Percentiles rank a stretch among this genome's conserved stretches.
Evolutionary conservation across 2,797 vertebrate species (phyloP).

Genomic region (Malacoctenus gilli): DNA sequence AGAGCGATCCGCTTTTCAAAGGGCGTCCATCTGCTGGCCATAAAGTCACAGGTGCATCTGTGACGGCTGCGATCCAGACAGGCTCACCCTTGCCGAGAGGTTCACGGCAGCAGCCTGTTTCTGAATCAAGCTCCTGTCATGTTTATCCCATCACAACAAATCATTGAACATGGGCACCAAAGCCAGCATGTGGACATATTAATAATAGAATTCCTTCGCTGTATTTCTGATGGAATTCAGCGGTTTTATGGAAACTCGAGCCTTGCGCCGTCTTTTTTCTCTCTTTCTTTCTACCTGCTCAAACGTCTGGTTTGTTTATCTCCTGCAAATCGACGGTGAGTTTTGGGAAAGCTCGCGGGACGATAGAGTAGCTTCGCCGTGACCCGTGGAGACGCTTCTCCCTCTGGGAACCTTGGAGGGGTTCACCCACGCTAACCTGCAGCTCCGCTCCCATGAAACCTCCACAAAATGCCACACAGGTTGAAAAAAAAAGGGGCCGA

Average conservation of each 20-base stretch:
- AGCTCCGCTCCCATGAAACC: slow-evolving; percentile 58
- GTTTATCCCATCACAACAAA: slow-evolving; percentile 76
- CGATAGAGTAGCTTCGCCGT: slow-evolving; percentile 42
- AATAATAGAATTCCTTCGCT: no score
- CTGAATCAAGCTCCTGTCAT: slow-evolving; percentile 61
- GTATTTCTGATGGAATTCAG: slow-evolving; percentile 61
- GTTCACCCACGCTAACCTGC: slow-evolving; percentile 48
- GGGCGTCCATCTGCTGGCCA: slow-evolving; percentile 50
- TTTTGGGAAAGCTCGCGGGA: no score
- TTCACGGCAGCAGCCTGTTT: slow-evolving; percentile 65
- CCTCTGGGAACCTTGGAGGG: slow-evolving; percentile 37
- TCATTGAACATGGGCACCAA: slow-evolving; percentile 62
- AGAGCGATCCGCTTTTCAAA: no score
- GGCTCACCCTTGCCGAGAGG: slow-evolving; percentile 49
- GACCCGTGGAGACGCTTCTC: slow-evolving; percentile 61
- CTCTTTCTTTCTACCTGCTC: slow-evolving; percentile 24
- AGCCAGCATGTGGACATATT: slow-evolving; percentile 63
- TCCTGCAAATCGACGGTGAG: slow-evolving; percentile 21
- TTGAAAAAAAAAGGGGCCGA: slow-evolving; percentile 57
- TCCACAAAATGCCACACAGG: slow-evolving; percentile 75
- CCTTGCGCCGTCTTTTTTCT: slow-evolving; percentile 30
- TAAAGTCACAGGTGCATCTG: slow-evolving; percentile 78
- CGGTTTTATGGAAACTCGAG: slow-evolving; percentile 52
- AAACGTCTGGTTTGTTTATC: slow-evolving; percentile 56
- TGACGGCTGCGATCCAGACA: slow-evolving; percentile 73